Base-by-base conservation (phyloP, 1,140 invertebrate genomes). In the Augochlora pura region DNA sequence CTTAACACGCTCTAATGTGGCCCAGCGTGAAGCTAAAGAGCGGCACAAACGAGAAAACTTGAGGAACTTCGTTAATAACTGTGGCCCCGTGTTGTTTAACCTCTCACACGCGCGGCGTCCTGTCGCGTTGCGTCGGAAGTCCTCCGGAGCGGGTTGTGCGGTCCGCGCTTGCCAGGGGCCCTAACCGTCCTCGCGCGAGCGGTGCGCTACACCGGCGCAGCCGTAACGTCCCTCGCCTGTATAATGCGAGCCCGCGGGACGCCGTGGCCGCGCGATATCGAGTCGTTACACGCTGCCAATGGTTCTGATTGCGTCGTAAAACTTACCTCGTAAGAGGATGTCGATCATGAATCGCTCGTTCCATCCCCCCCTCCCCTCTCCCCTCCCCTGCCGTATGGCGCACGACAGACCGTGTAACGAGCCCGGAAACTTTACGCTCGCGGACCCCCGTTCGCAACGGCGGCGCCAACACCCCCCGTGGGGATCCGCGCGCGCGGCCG, bases 61-160 rank as follows among this genome's bases (percentile, higher is more conserved):
- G 23, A 64, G 32, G 18, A 85, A 86, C 84, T 85, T 85, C 57
- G 84, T 85, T 86, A 86, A 84, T 80, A 85, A 85, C 72, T 64
- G 70, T 74, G 68, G 54, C 54, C n/a, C 21, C 3, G 25, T 32
- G 71, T 81, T 85, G 67, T 85, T 85, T 80, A 76, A 77, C 59
- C 68, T 81, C 25, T 42, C 60, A 64, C 71, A 59, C 49, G 66
- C 77, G 32, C 42, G 32, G 64, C 38, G 14, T n/a, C n/a, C 54
- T n/a, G 54, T 57, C 54, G 18, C 18, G 54, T 57, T 18, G 23
- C 9, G 57, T 16, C 21, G 65, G 59, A 32, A 25, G 18, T 25
- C 46, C 16, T 12, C 59, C 60, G 32, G 10, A 65, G 25, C 39
- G 10, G 42, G 2, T 10, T 10, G n/a, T n/a, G 2, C 42, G 42